Evolutionary conservation across 2,888 invertebrate genomes (phyloP).

Genomic region (Polymixis flavicincta): DNA sequence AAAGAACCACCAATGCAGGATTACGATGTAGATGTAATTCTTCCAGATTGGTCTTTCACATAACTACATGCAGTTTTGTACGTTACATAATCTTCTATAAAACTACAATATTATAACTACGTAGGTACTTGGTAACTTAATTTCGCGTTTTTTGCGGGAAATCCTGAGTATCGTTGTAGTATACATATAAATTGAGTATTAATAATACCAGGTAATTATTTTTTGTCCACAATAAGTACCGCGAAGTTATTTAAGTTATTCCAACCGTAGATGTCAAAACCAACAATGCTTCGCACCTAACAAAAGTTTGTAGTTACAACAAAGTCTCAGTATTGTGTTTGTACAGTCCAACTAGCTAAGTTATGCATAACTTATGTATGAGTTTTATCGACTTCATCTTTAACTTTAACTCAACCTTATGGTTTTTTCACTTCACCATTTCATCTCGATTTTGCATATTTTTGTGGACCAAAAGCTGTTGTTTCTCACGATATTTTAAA

Average conservation of each 20-base stretch:
- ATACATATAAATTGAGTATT: background rate
- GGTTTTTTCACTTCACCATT: conserved; percentile 20
- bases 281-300: conserved; percentile 44
- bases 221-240: conserved; percentile 7
- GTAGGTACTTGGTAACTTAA: background rate
- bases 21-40: no score
- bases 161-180: background rate
- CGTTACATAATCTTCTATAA: background rate
- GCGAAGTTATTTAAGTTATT: conserved; percentile 33
- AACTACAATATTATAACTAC: background rate
- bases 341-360: conserved; percentile 43
- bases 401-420: background rate
- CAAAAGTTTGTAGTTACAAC: conserved; percentile 38
- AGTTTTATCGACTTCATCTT: conserved; percentile 9
- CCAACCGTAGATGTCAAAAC: conserved; percentile 34
- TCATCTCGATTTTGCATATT: conserved; percentile 18
- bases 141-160: background rate
- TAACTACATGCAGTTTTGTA: background rate
- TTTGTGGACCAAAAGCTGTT: conserved; percentile 13
- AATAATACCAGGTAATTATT: background rate
- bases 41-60: background rate
- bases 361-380: conserved; percentile 61
- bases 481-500: conserved; percentile 56
- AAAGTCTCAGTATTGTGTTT: conserved; percentile 51
- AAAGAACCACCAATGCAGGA: background rate